These are phyloP conservation scores for Ectemnius lituratus DNA, from an alignment of 2,888 invertebrate species.

Conservation along the genomic window DNA sequence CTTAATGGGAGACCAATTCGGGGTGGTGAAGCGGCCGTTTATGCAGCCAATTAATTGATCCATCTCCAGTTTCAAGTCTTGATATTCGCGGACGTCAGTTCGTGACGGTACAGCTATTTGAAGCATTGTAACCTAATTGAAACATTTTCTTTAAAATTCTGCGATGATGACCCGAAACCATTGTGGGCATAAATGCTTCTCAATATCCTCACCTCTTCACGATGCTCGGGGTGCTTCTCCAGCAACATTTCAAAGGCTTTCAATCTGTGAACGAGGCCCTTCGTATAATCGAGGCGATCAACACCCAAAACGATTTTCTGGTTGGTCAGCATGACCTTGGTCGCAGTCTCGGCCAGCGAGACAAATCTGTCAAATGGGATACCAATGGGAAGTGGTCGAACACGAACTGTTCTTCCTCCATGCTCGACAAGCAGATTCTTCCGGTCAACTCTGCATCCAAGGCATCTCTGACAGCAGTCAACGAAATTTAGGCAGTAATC, in stretches of 20 bases:
- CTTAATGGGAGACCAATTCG: conserved; percentile 94
- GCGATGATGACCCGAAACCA: neutral
- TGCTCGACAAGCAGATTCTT: conserved; percentile 92
- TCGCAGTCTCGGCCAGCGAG: conserved; percentile 85
- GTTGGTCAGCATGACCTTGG: conserved; percentile 83
- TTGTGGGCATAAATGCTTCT: too few species aligned
- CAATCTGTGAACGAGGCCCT: conserved; percentile 90
- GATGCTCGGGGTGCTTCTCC: conserved; percentile 91
- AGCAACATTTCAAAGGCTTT: conserved; percentile 90
- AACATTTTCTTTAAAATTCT: neutral
- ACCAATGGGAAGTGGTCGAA: conserved; percentile 92
- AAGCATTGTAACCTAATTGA: conserved; percentile 81
- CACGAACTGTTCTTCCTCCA: conserved; percentile 90
- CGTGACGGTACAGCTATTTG: conserved; percentile 94
- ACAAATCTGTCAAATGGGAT: conserved; percentile 93
- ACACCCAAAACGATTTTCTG: conserved; percentile 92
- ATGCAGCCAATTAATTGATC: conserved; percentile 93
- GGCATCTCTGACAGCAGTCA: conserved; percentile 91
- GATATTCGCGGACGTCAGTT: conserved; percentile 93
- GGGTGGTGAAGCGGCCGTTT: conserved; percentile 92
- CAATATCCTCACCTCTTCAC: conserved; percentile 83
- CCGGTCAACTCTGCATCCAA: conserved; percentile 92
- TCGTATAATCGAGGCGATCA: conserved; percentile 93
- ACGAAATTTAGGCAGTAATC: conserved; percentile 95
- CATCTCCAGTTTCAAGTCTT: conserved; percentile 93